phyloP scores from a whole-genome alignment of 2,888 invertebrate genomes.

The Campopleginae sp. region DNA sequence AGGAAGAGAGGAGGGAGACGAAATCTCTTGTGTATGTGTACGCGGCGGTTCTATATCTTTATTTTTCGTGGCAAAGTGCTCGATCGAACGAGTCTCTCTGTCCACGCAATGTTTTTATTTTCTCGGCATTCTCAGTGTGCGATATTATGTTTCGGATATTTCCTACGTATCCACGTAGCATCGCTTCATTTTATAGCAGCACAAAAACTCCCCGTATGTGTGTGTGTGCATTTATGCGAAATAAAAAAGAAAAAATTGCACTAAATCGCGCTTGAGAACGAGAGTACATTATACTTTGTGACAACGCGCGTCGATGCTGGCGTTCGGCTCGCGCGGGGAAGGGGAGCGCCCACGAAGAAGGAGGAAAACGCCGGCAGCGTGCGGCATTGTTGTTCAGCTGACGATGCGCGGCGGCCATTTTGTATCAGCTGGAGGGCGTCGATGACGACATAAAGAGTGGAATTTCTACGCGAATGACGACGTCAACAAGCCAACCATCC shows the following conservation, averaged over 20 bases:
- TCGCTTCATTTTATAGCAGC: slow-evolving; percentile 8
- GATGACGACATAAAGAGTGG: slow-evolving; percentile 70
- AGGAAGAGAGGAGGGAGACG: slow-evolving; percentile 2
- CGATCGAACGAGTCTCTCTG: slow-evolving; percentile 47
- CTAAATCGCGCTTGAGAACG: slow-evolving; percentile 1
- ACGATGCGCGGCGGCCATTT: slow-evolving; percentile 66
- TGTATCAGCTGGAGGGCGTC: slow-evolving; percentile 72
- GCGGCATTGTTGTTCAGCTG: slow-evolving; percentile 66
- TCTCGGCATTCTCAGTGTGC: slow-evolving; percentile 17
- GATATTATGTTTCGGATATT: slow-evolving; percentile 44
- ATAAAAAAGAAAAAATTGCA: neutral
- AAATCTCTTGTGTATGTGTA: neutral
- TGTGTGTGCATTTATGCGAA: neutral
- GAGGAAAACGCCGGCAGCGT: slow-evolving; percentile 54
- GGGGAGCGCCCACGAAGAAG: neutral
- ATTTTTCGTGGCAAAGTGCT: slow-evolving; percentile 40
- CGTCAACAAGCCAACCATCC: slow-evolving; percentile 23
- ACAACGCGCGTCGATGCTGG: slow-evolving; percentile 35
- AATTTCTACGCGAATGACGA: slow-evolving; percentile 45
- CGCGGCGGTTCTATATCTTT: slow-evolving; percentile 6
- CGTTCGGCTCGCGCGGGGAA: slow-evolving; percentile 5
- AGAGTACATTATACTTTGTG: slow-evolving; percentile 37
- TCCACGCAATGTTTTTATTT: slow-evolving; percentile 36
- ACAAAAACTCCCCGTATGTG: slow-evolving; percentile 19
- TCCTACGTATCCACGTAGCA: neutral